These are phyloP conservation scores for Calidris pugnax DNA, from an alignment of 2,113 vertebrate species.

Conservation along the genomic window DNA sequence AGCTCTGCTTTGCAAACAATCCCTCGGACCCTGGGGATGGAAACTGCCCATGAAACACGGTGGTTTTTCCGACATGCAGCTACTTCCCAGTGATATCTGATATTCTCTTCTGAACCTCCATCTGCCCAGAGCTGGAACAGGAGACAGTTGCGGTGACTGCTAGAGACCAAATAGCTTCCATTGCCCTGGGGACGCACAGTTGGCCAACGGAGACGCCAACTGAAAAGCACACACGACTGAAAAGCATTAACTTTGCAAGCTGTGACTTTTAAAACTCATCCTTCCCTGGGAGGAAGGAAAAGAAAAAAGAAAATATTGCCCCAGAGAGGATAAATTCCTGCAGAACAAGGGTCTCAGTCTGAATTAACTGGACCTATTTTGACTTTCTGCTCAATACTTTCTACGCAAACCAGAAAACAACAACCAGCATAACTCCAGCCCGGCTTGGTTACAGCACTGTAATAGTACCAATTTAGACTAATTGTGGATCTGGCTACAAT, in stretches of 20 bases:
- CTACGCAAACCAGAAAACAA: neutral
- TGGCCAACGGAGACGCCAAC: fast-evolving
- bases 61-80: fast-evolving
- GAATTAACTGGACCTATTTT: neutral
- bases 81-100: neutral
- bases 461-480: neutral
- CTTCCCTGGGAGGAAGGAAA: neutral
- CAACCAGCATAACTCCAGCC: neutral
- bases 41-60: neutral
- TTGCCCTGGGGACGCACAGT: neutral
- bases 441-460: neutral
- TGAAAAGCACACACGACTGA: neutral
- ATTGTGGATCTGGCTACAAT: neutral
- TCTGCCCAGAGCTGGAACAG: neutral
- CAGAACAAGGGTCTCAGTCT: neutral
- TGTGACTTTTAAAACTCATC: neutral
- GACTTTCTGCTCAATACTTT: neutral
- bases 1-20: slow-evolving; percentile 1
- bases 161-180: neutral
- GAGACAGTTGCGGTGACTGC: neutral
- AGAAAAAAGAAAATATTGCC: neutral
- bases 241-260: neutral
- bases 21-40: neutral
- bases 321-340: neutral
- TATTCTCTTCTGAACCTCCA: neutral